Evolutionary conservation across 1,140 invertebrate species (phyloP), one percentile per base, ranked within the genome.

Genomic region (Drosophila repletoides): DNA sequence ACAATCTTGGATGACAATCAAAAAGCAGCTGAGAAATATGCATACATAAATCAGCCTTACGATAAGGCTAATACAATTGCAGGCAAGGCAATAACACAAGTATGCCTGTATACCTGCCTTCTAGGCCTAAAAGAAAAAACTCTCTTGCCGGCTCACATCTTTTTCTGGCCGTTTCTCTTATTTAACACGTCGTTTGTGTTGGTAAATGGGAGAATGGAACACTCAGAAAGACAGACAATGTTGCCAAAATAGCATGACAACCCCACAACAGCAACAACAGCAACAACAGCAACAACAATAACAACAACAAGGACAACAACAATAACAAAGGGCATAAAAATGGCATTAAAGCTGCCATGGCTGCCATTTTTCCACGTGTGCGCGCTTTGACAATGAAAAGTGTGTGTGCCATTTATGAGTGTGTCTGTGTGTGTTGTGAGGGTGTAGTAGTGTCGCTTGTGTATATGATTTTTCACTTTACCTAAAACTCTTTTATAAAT

Each of bases 181-280:
- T 65, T 83, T 79, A 79, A 68, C 79, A 83, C 74, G 58, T 79
- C 70, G 60, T 71, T 79, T 77, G 58, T 34, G 55, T 73, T 69
- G 52, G 45, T 61, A 40, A 58, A 69, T 58, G 41, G 66, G 36
- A 49, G 60, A 60, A 66, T 49, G 52, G n/a, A 59, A 55, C 52
- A 34, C 64, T 31, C 33, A 41, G 7, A 12, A 22, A 33, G 48
- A 21, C 67, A 69, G 46, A 84, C 79, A 84, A 75, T 83, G 79
- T 79, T 84, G 79, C 74, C 79, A 74, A 79, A 83, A 83, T 60
- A 77, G 70, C 79, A 71, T 79, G 79, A 84, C 80, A 84, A 69
- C 48, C 48, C 64, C 61, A 51, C 66, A 79, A 48, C 48, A 26
- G 15, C 28, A 40, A 53, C 55, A 70, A 59, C 41, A 59, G 65